Evolutionary conservation across 2,888 invertebrate species (phyloP).

Genomic region (Agrochola litura): DNA sequence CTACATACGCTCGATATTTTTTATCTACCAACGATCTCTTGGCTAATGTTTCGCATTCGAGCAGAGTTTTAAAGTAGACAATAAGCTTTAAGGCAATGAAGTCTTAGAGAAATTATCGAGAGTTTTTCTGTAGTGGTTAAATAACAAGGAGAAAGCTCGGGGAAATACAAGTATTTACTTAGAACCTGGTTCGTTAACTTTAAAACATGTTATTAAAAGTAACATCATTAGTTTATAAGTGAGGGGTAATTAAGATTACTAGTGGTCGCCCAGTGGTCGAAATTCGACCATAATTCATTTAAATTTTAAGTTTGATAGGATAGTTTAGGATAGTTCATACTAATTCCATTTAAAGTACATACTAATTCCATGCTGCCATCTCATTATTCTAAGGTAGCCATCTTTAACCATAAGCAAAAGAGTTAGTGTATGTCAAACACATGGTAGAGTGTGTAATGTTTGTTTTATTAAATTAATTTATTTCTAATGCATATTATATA

Average conservation of each 20-base stretch:
- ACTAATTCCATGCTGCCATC: no score
- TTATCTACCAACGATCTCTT: constrained; percentile 26
- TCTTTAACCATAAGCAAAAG: no score
- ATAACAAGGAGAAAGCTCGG: constrained; percentile 33
- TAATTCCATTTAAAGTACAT: no score
- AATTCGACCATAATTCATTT: no score
- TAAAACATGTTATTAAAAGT: constrained; percentile 23
- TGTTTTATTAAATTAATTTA: no score
- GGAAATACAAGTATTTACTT: constrained; percentile 10
- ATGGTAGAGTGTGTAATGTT: no score
- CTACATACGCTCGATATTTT: constrained; percentile 24
- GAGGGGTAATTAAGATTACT: constrained; percentile 6
- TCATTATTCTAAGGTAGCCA: no score
- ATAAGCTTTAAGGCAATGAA: constrained; percentile 36
- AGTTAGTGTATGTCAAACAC: no score
- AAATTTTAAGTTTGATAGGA: no score
- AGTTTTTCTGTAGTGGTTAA: constrained; percentile 28
- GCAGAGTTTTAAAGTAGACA: constrained; percentile 37
- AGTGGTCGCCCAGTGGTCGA: no score
- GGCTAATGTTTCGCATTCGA: constrained; percentile 19
- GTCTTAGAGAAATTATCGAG: constrained; percentile 27
- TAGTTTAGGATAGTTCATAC: no score
- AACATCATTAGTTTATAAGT: constrained; percentile 15
- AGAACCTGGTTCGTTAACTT: constrained; percentile 1
- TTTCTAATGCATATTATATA: no score